Evolutionary conservation across 2,113 vertebrate genomes (phyloP).

Genomic region (Nyctibius bracteatus): DNA sequence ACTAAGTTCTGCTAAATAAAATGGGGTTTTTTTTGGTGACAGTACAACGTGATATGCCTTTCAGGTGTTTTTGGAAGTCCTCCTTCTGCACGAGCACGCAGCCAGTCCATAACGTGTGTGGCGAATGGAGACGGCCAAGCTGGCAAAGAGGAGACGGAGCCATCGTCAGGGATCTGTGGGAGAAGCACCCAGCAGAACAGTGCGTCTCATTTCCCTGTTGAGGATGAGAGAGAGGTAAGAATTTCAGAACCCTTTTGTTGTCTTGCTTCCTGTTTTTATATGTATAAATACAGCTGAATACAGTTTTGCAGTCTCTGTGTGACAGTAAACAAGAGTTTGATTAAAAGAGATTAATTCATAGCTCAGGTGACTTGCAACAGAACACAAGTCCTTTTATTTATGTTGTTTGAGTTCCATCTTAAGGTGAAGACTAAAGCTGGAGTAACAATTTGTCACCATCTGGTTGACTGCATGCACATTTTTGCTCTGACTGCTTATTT

Average conservation of each 20-base stretch:
- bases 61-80: conserved; percentile 83
- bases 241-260: not conserved
- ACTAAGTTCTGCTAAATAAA: not conserved
- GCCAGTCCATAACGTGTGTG: conserved; percentile 41
- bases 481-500: not conserved
- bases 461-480: not conserved
- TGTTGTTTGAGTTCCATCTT: not conserved
- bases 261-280: accelerated
- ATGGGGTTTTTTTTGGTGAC: not conserved
- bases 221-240: conserved; percentile 67
- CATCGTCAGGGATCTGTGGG: conserved; percentile 64
- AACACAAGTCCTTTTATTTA: not conserved
- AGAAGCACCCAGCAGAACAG: conserved; percentile 58
- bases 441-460: not conserved
- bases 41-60: not conserved
- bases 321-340: not conserved
- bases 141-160: conserved; percentile 43
- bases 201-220: conserved; percentile 16
- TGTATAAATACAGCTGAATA: not conserved
- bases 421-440: not conserved
- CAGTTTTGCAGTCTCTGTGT: not conserved
- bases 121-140: conserved; percentile 62
- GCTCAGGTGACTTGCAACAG: not conserved
- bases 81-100: conserved; percentile 23
- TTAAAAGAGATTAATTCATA: not conserved